These are phyloP conservation scores for Asobara japonica DNA, from an alignment of 1,140 invertebrate species.

Conservation along the genomic window DNA sequence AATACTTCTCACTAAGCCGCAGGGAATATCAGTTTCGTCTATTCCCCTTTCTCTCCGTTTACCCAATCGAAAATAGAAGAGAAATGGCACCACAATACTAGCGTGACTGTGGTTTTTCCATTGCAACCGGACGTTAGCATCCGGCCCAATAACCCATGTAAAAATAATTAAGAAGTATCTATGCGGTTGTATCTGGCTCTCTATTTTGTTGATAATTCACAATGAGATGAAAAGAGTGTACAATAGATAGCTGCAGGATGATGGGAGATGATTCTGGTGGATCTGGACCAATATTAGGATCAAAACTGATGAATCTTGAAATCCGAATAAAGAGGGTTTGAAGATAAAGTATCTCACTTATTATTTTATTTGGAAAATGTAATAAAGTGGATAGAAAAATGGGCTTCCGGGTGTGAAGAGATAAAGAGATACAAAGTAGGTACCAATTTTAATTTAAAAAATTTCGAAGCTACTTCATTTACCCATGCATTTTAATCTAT, in stretches of 20 bases:
- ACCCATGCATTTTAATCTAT: too few relatives aligned
- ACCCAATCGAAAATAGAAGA: background rate
- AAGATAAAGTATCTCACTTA: too few relatives aligned
- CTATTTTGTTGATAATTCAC: constrained; percentile 3
- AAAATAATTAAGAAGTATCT: constrained; percentile 19
- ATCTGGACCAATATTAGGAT: too few relatives aligned
- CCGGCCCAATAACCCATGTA: background rate
- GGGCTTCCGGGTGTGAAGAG: too few relatives aligned
- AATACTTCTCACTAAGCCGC: background rate
- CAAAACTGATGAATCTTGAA: too few relatives aligned
- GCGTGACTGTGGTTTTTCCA: constrained; percentile 17
- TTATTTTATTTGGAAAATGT: too few relatives aligned
- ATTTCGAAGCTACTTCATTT: too few relatives aligned
- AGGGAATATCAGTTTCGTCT: background rate
- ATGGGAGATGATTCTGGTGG: background rate
- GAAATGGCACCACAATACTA: background rate
- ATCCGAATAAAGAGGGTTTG: too few relatives aligned
- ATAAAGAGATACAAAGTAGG: too few relatives aligned
- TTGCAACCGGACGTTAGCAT: constrained; percentile 18
- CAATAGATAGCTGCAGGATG: background rate
- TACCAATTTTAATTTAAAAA: too few relatives aligned
- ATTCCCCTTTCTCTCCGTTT: background rate
- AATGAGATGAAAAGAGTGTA: background rate
- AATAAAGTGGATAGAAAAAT: too few relatives aligned
- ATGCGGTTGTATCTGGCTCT: constrained; percentile 14